Base-by-base conservation (phyloP, 2,888 invertebrate genomes). In the Nymphalis urticae region DNA sequence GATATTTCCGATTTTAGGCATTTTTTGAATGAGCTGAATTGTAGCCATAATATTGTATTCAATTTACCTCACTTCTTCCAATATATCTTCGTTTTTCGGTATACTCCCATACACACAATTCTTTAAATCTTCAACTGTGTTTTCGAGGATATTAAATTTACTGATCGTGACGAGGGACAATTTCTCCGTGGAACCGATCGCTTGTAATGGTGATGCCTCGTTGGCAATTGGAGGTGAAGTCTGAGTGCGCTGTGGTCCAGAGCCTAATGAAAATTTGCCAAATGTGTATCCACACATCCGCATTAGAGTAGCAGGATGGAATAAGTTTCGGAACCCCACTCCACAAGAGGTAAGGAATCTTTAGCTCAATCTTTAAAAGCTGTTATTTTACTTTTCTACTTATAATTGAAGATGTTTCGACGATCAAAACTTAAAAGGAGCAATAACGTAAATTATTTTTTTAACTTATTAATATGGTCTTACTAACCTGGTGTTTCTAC, bases 151-250 rank as follows among this genome's bases (percentile, higher is more conserved):
- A 67, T 91, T 90, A 69, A 92, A 92, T 72, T 88, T 91, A 83
- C 89, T 90, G 7, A 85, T 73, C 0, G 92, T 92, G 47, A 92
- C 88, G 0, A 94, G 85, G 0, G 93, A 91, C 1, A 92, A 84
- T 71, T 75, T 86, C 36, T 89, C 89, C 0, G 76, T 70, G 3
- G 85, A 80, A 0, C 64, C 61, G 24, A 69, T 53, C 54, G 60
- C 68, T 42, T 42, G 59, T 61, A 62, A 48, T 24, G 60, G 73
- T n/a, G 56, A 63, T 9, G 60, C 60, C 0, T 64, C 71, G 6
- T 61, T 62, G 7, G 60, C 56, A 51, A 70, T 60, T 9, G 74
- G 62, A 5, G 77, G 74, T 0, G 76, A 74, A 1, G 75, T 73
- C 0, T 54, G 56, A 21, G 68, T 66, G 6, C 72, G 73, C 8